A percentile compares a stretch with the other conserved stretches of the same genome.
Conservation (phyloP, 2,113 vertebrate species). For the Actinemys pallida region DNA sequence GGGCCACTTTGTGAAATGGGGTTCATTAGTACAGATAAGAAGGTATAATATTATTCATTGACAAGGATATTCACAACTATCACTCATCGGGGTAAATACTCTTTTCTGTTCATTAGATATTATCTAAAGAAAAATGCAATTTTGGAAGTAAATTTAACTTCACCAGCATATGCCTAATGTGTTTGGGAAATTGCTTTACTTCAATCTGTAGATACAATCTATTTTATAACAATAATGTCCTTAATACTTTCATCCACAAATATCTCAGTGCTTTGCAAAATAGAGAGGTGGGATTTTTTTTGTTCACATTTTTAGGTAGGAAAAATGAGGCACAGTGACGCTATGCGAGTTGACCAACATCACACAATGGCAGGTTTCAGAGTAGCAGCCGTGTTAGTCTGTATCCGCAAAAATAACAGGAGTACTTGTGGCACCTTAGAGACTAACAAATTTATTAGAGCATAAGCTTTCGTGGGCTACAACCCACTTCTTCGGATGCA, state of each 20-base stretch:
- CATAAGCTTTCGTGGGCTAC: no score
- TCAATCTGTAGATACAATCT: neutral
- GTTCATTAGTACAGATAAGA: slow-evolving; percentile 49
- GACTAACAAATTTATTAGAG: no score
- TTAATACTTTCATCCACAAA: neutral
- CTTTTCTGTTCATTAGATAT: neutral
- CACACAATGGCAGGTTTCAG: neutral
- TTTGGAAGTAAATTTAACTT: neutral
- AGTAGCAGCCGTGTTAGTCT: no score
- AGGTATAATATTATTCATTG: slow-evolving; percentile 35
- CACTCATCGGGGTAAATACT: slow-evolving; percentile 18
- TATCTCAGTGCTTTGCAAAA: neutral
- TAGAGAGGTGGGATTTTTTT: neutral
- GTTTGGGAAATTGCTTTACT: neutral
- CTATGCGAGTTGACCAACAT: neutral
- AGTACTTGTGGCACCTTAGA: no score
- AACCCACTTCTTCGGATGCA: no score
- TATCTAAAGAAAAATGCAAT: slow-evolving; percentile 16
- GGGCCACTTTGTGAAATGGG: neutral
- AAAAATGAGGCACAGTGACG: neutral
- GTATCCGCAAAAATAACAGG: no score
- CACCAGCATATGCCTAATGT: accelerated
- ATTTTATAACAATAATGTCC: neutral
- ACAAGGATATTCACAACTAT: slow-evolving; percentile 43
- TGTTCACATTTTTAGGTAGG: neutral